phyloP scores from a whole-genome alignment of 2,797 vertebrate genomes.

The Linurgus olivaceus region DNA sequence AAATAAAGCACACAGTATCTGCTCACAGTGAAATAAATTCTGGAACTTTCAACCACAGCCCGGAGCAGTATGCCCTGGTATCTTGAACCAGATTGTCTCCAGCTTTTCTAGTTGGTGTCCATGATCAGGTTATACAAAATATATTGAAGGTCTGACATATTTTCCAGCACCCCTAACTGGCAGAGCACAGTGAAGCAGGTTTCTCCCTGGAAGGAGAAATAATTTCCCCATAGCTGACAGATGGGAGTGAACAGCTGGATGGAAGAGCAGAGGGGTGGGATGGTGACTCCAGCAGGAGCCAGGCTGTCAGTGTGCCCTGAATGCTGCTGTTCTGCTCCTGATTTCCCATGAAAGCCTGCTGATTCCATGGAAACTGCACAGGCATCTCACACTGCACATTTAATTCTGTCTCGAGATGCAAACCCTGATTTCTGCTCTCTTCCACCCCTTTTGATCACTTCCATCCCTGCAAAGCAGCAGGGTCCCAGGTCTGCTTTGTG shows the following conservation, averaged over 20 bases:
- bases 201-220: background rate
- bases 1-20: background rate
- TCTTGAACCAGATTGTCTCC: background rate
- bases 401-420: background rate
- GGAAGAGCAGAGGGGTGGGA: background rate
- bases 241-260: background rate
- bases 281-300: background rate
- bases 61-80: background rate
- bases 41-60: background rate
- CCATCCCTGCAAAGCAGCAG: background rate
- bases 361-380: background rate
- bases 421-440: background rate
- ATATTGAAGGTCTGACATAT: rapidly evolving
- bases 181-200: background rate
- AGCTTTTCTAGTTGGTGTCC: rapidly evolving
- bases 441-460: background rate
- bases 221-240: rapidly evolving
- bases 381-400: background rate
- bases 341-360: background rate
- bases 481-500: rapidly evolving
- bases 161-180: background rate
- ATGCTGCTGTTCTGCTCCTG: background rate
- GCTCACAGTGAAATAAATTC: background rate
- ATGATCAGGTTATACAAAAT: rapidly evolving
- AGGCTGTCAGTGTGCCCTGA: background rate